phyloP scores from a whole-genome alignment of 2,888 invertebrate genomes.

The Margaritifera margaritifera region DNA sequence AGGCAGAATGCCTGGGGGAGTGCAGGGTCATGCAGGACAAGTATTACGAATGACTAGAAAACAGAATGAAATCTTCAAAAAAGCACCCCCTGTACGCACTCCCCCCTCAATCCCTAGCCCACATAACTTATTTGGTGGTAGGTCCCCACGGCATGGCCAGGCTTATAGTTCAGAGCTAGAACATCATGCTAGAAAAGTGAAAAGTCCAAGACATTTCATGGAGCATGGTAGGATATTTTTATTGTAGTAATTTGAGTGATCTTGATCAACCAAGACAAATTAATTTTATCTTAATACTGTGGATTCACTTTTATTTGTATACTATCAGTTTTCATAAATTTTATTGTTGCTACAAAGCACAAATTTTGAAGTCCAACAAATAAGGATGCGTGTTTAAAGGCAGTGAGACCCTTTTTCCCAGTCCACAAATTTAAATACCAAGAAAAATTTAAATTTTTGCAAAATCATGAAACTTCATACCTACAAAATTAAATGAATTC shows the following conservation, averaged over 20 bases:
- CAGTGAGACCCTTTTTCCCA: no score
- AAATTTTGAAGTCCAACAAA: no score
- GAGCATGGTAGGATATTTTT: constrained; percentile 52
- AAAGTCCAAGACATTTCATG: constrained; percentile 62
- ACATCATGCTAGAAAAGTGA: constrained; percentile 59
- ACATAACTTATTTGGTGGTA: constrained; percentile 33
- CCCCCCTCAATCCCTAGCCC: constrained; percentile 67
- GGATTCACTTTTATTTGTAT: no score
- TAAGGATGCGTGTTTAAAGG: no score
- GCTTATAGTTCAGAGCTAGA: constrained; percentile 60
- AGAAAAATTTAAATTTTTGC: no score
- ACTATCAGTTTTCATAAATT: no score
- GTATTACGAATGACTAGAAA: constrained; percentile 52
- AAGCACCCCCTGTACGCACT: constrained; percentile 55
- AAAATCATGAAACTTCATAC: no score
- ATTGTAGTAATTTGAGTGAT: neutral
- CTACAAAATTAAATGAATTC: no score
- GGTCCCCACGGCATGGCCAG: constrained; percentile 45
- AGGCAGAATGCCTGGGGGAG: constrained; percentile 54
- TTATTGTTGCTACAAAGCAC: no score
- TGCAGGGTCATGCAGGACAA: constrained; percentile 45
- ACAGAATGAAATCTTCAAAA: constrained; percentile 49
- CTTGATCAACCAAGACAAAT: no score
- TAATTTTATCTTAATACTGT: no score
- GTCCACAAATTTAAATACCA: no score